These are phyloP conservation scores for Catocala fraxini DNA, from an alignment of 2,888 invertebrate genomes.

Conservation along the genomic window DNA sequence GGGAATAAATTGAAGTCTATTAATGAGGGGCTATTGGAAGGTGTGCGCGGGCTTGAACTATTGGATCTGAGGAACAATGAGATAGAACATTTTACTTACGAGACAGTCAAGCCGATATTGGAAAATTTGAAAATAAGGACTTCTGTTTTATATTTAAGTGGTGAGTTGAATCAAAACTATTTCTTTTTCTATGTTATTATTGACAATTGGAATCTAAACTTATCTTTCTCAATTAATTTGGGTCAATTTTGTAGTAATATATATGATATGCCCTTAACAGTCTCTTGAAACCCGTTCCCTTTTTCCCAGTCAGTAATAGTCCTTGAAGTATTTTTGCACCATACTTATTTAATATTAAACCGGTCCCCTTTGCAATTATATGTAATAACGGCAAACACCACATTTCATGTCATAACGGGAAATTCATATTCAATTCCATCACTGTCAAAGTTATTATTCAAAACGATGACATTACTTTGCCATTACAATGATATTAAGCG, in stretches of 20 bases:
- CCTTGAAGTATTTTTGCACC: conserved; percentile 8
- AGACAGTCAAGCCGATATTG: conserved; percentile 92
- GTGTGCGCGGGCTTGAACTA: conserved; percentile 91
- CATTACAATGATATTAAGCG: conserved; percentile 44
- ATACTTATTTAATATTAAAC: conserved; percentile 14
- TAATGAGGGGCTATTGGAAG: conserved; percentile 91
- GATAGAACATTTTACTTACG: conserved; percentile 92
- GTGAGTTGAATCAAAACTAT: conserved; percentile 62
- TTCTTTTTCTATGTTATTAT: not conserved
- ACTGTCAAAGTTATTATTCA: conserved; percentile 30
- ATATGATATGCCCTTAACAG: not conserved
- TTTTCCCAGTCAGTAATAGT: not conserved
- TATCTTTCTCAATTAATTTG: not conserved
- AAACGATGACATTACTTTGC: conserved; percentile 40
- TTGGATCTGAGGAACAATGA: conserved; percentile 93
- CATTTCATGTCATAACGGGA: conserved; percentile 21
- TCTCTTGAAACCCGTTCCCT: not conserved
- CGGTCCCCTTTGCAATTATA: conserved; percentile 16
- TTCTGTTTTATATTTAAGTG: conserved; percentile 80
- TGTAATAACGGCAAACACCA: conserved; percentile 19
- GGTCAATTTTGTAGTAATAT: not conserved
- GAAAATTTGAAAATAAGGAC: conserved; percentile 90
- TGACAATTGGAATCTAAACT: not conserved
- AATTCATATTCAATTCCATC: conserved; percentile 37
- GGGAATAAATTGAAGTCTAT: conserved; percentile 92